Base-by-base conservation (phyloP, 2,888 invertebrate genomes). In the Xanthostigma xanthostigma region DNA sequence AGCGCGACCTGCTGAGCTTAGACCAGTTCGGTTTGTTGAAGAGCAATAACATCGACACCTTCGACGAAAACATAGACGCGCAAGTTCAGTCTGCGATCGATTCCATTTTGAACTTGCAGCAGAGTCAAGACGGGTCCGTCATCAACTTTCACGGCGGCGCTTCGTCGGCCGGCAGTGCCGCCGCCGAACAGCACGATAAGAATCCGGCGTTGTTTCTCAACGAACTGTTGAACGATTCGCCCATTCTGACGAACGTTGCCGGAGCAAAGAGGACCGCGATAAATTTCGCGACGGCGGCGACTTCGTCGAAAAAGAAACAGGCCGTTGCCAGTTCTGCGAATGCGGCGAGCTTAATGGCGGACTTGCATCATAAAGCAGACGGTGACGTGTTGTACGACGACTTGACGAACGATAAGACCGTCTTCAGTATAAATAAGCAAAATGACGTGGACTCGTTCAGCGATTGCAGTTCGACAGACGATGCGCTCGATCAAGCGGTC, bases 51-150 rank as follows among this genome's bases (percentile, higher is more conserved):
- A 55, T 51, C 40, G 44, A 47, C 10, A 41, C 41, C 11, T 68
- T 65, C 48, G 75, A 77, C 56, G 80, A 81, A 57, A 80, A 80
- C 57, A 80, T 83, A 51, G 81, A 81, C 55, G 79, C 81, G 35
- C 84, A 86, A 64, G 84, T 86, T 52, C 84, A 85, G 64, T 83
- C 80, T 60, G 85, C 85, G 53, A 85, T 85, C 57, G 84, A 85
- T 63, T 83, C 83, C 60, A 85, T 85, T 60, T 68, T 85, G 53
- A 84, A 84, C 65, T 68, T 84, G 56, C 82, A 82, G 60, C 70
- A 61, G 65, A 73, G 57, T 63, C 70, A 42, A 49, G 56, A 59
- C 45, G 54, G 53, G 34, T 51, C 36, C 13, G 37, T 43, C 14
- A 33, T 40, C 8, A 46, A 46, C 27, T 27, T 27, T 27, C 27